Base-by-base conservation (phyloP, 2,888 invertebrate genomes). In the Apoderus coryli region DNA sequence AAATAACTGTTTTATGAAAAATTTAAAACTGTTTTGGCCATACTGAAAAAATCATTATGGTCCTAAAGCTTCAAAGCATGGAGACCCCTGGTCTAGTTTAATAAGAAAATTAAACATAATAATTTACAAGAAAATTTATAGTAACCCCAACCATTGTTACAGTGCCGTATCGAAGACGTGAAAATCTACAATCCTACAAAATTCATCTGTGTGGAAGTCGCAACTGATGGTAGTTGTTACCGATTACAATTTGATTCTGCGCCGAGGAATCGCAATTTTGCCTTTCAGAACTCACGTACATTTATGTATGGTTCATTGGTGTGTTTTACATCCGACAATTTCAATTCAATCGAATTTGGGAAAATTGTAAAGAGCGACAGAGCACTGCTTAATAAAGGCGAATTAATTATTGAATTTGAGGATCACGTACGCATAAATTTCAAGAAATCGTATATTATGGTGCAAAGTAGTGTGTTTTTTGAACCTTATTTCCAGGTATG, bases 401-500 rank as follows among this genome's bases (percentile, higher is more conserved):
- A 65, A 59, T 44, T 68, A 9, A 57, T 59, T 7, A 60, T 65
- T 14, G 54, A 57, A n/a, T 44, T 41, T 23, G 24, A 37, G 14
- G 29, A 29, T 4, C 33, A 26, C 10, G 27, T 38, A 12, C 22
- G 11, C 3, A n/a, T 35, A 10, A 30, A 33, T 14, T 22, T 27
- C 6, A 23, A 33, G 4, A 16, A 32, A 12, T 25, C 23, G 14
- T 41, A 39, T 36, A 46, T 69, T 1, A 78, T 85, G 77, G 66
- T 79, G 2, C 82, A 85, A 51, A 75, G 78, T 29, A 72, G 71
- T 29, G 72, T 77, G 1, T 86, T 76, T 52, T 84, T 85, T 49
- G 84, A 84, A 47, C 79, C 84, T 0, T 86, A 85, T 49, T 64
- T 72, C 37, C 29, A 38, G 4, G n/a, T n/a, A n/a, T n/a, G n/a